A percentile compares a stretch with the other conserved stretches of the same genome.
Evolutionary conservation across 2,888 invertebrate genomes (phyloP).

Genomic region (Odiellus spinosus): DNA sequence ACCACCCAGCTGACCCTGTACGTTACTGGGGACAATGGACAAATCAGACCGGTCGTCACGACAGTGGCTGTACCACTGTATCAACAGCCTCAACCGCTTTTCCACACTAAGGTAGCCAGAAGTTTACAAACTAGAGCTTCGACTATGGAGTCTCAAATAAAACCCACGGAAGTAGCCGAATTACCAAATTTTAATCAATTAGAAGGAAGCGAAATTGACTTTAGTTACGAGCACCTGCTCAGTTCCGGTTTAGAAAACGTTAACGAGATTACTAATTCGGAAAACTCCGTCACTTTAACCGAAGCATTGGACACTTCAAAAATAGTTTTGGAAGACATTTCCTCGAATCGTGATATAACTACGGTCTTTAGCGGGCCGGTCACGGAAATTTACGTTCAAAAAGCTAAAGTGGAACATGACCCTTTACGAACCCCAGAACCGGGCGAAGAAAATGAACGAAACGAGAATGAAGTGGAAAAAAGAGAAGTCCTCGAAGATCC

Average conservation of each 20-base stretch:
- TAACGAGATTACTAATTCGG: slow-evolving; percentile 13
- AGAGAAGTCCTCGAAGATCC: slow-evolving; percentile 3
- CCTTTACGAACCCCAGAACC: not conserved
- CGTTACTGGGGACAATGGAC: slow-evolving; percentile 20
- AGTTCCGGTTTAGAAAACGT: slow-evolving; percentile 17
- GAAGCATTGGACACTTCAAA: slow-evolving; percentile 11
- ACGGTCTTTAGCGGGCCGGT: slow-evolving; percentile 20
- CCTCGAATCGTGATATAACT: slow-evolving; percentile 1
- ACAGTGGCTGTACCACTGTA: slow-evolving; percentile 20
- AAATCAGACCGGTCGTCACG: slow-evolving; percentile 21
- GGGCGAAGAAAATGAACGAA: slow-evolving; percentile 7
- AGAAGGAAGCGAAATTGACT: slow-evolving; percentile 7
- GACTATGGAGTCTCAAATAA: not conserved
- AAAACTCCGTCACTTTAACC: slow-evolving; percentile 5
- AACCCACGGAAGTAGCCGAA: not conserved
- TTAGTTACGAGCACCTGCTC: slow-evolving; percentile 12
- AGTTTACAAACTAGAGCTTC: slow-evolving; percentile 4
- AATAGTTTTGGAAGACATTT: slow-evolving; percentile 8
- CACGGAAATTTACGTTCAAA: slow-evolving; percentile 19
- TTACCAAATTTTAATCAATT: not conserved
- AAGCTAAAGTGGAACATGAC: slow-evolving; percentile 9
- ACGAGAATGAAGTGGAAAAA: not conserved
- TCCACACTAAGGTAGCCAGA: slow-evolving; percentile 16
- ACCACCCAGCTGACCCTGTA: slow-evolving; percentile 21
- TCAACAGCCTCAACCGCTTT: slow-evolving; percentile 12